phyloP scores from a whole-genome alignment of 2,888 invertebrate species.

The Tetranychus truncatus region DNA sequence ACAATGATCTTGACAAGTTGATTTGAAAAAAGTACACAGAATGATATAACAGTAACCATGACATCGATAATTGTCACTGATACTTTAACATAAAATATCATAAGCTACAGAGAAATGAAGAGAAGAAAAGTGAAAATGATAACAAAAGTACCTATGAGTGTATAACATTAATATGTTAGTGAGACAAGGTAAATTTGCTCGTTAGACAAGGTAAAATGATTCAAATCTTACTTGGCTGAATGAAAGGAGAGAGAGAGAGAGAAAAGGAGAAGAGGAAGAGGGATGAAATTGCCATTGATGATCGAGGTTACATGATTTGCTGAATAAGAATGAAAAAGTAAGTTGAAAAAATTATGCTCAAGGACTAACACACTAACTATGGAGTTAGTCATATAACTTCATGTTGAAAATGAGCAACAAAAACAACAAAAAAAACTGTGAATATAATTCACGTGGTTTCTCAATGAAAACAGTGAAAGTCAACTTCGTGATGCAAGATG shows the following conservation, averaged over 20 bases:
- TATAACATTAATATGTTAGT: background rate
- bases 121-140: background rate
- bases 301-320: slow-evolving; percentile 1
- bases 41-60: background rate
- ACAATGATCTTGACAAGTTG: too few species aligned
- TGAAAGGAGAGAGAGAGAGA: background rate
- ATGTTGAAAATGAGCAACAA: background rate
- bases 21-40: too few species aligned
- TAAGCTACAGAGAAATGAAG: background rate
- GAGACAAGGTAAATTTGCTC: background rate
- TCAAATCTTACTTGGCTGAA: background rate
- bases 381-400: background rate
- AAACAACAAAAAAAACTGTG: background rate
- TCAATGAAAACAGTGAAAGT: background rate
- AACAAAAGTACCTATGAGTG: background rate
- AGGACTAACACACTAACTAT: background rate
- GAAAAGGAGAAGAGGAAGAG: background rate
- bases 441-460: background rate
- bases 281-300: background rate
- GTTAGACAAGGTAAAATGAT: background rate
- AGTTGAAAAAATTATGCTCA: background rate
- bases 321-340: background rate
- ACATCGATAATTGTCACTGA: background rate
- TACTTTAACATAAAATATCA: background rate
- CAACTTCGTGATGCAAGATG: too few species aligned